Evolutionary conservation across 2,797 vertebrate genomes (phyloP), one percentile per base, ranked within the genome.

Genomic region (Falco biarmicus): DNA sequence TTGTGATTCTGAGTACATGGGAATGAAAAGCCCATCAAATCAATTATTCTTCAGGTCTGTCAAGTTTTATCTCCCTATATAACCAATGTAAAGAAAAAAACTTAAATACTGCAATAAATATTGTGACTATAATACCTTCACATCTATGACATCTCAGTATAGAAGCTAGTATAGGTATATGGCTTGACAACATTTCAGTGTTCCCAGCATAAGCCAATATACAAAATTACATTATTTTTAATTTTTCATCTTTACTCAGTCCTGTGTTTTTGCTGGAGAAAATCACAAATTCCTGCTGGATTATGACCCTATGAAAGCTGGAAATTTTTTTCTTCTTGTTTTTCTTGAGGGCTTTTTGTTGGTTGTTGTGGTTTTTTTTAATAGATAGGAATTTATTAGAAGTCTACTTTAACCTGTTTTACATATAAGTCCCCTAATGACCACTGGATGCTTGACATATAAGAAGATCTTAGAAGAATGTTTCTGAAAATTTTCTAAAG

Each of bases 321-420:
- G 10, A 21, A 9, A 2, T 24, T 43, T 43, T 10, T 17, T 48
- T 25, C 37, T 74, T 85, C 12, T 76, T 74, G 3, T 28, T 75
- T 7, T n/a, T 17, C 13, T 48, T 75, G 5, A 5, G 9, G 3
- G 0, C 28, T 22, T 1, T 0, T 54, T 68, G 18, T 18, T 80
- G 2, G 6, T 57, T 56, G 45, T 15, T n/a, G 22, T 10, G 11
- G 3, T 0, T 2, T 39, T 63, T 56, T 83, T 66, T 32, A 70
- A 53, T 48, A 8, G 3, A 6, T 4, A 50, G 2, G 16, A 69
- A 45, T 37, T 61, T 70, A 59, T 45, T n/a, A 71, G 24, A 73
- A 64, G 15, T 24, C 16, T 77, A 22, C 29, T 54, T 6, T 71
- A 59, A 64, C 10, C 10, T 6, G 0, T 66, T 71, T 92, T 29